A percentile compares a stretch with the other conserved stretches of the same genome.
These are phyloP conservation scores for Steinernema carpocapsae DNA, from an alignment of 2,888 invertebrate genomes.

Conservation along the genomic window DNA sequence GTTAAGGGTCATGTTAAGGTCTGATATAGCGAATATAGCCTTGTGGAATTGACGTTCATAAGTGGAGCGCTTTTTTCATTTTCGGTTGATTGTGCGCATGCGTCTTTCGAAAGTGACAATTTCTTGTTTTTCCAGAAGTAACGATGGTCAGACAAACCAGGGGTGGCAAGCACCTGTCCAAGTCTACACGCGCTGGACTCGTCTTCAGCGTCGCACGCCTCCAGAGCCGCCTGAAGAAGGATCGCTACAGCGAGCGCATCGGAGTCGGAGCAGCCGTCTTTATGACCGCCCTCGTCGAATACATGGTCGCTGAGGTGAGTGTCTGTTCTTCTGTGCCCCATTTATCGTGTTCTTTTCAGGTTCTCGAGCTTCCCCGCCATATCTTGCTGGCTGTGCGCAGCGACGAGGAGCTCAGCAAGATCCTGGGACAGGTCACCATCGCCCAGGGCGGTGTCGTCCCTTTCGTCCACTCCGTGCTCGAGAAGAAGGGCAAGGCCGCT, in stretches of 20 bases:
- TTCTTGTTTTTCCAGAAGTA: too few relatives aligned
- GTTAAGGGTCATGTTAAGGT: too few relatives aligned
- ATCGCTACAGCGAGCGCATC: not conserved
- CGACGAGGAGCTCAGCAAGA: constrained; percentile 24
- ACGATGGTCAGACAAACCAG: too few relatives aligned
- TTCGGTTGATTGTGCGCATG: too few relatives aligned
- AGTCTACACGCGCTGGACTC: not conserved
- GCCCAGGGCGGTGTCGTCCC: constrained; percentile 17
- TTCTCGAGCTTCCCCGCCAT: constrained; percentile 21
- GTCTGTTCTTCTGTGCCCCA: not conserved
- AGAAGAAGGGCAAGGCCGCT: not conserved
- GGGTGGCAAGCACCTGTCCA: too few relatives aligned
- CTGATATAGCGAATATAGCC: too few relatives aligned
- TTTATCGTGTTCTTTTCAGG: not conserved
- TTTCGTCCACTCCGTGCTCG: not conserved
- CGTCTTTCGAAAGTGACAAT: too few relatives aligned
- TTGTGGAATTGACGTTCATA: too few relatives aligned
- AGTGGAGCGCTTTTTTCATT: too few relatives aligned
- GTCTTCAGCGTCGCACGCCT: not conserved
- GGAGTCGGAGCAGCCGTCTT: not conserved
- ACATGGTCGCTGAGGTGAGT: not conserved
- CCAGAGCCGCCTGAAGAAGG: not conserved
- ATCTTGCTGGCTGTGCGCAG: constrained; percentile 3
- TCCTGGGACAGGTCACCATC: not conserved
- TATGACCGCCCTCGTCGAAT: not conserved